phyloP scores from a whole-genome alignment of 2,888 invertebrate species.

The Mythimna lalbum region DNA sequence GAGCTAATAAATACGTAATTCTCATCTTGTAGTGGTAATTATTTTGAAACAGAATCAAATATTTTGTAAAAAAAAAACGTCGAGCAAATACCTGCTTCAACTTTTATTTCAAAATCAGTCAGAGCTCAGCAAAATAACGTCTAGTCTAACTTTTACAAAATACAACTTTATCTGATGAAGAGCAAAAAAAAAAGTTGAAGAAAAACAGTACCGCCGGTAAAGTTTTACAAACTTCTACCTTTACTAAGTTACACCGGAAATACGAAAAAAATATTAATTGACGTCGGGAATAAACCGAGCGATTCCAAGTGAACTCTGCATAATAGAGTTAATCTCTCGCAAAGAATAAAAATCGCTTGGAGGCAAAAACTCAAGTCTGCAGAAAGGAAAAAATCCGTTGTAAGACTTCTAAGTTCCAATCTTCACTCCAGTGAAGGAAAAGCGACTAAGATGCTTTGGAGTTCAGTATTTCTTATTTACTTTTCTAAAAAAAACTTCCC shows the following conservation, averaged over 20 bases:
- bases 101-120: no score
- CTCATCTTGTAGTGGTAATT: no score
- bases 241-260: conserved; percentile 7
- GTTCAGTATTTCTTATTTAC: conserved; percentile 67
- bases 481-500: conserved; percentile 61
- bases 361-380: conserved; percentile 26
- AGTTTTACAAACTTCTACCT: conserved; percentile 15
- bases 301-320: conserved; percentile 15
- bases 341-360: conserved; percentile 43
- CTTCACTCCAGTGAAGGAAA: conserved; percentile 38
- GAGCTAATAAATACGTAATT: no score
- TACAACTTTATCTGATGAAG: neutral
- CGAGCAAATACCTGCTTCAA: no score
- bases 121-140: neutral
- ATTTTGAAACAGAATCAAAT: no score
- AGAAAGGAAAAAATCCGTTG: conserved; percentile 39
- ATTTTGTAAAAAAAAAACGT: no score
- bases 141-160: neutral
- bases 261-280: conserved; percentile 20
- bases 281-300: conserved; percentile 27
- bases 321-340: conserved; percentile 53
- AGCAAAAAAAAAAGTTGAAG: neutral
- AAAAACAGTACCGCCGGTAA: conserved; percentile 11
- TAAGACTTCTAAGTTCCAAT: conserved; percentile 46
- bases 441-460: conserved; percentile 55